Percentiles rank a stretch among this genome's conserved stretches.
phyloP scores from a whole-genome alignment of 1,140 invertebrate species.

The Leptinotarsa texana region DNA sequence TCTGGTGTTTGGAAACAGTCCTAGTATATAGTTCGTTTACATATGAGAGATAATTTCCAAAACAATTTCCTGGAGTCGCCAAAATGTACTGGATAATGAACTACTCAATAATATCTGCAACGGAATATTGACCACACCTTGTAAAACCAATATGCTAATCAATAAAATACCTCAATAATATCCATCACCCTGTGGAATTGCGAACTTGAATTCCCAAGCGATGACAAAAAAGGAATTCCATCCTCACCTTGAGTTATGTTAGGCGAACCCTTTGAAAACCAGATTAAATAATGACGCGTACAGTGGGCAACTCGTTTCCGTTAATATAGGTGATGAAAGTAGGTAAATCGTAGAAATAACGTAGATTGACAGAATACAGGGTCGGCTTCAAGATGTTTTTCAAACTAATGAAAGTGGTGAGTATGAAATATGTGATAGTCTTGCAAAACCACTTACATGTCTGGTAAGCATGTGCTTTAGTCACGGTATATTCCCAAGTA shows the following conservation, averaged over 20 bases:
- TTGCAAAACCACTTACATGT: no score
- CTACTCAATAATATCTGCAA: no score
- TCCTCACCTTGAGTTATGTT: conserved; percentile 2
- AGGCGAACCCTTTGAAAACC: conserved; percentile 2
- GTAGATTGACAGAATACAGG: conserved; percentile 19
- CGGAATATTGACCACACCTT: background rate
- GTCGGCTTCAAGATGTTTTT: background rate
- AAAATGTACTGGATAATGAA: no score
- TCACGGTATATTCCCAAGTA: no score
- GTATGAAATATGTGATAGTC: no score
- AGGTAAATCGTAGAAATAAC: conserved; percentile 32
- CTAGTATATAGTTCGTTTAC: no score
- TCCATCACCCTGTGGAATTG: background rate
- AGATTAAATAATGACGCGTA: background rate
- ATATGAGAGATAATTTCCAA: no score
- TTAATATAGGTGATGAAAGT: conserved; percentile 45
- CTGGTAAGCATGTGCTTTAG: no score
- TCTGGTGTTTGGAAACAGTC: no score
- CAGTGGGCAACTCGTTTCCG: conserved; percentile 26
- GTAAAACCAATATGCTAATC: background rate
- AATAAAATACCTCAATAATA: conserved; percentile 1
- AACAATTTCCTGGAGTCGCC: no score
- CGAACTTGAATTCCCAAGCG: background rate
- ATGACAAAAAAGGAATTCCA: conserved; percentile 4
- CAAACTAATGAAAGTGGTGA: no score